These are phyloP conservation scores for Marisa cornuarietis DNA, from an alignment of 1,140 invertebrate genomes.

Conservation along the genomic window DNA sequence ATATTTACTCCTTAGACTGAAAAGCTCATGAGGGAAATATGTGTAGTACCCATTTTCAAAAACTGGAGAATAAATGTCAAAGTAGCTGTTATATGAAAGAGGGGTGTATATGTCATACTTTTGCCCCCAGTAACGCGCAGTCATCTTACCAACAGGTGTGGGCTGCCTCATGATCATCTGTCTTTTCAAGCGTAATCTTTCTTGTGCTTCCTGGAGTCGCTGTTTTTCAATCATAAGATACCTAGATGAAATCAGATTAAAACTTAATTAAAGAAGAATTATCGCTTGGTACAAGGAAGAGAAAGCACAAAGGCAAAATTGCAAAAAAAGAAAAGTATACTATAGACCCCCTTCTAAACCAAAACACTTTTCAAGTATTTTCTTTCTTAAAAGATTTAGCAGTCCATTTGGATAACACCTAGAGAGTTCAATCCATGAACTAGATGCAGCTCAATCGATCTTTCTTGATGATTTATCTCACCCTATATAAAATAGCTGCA, in stretches of 20 bases:
- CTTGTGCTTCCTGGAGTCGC: slow-evolving; percentile 42
- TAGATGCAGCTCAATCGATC: no score
- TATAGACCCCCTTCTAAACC: background rate
- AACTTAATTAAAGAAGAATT: no score
- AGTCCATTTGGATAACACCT: no score
- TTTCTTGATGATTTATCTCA: no score
- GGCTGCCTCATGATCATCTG: slow-evolving; percentile 24
- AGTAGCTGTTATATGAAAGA: slow-evolving; percentile 15
- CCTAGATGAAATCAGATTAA: slow-evolving; percentile 24
- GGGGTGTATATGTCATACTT: slow-evolving; percentile 34
- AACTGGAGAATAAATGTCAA: slow-evolving; percentile 22
- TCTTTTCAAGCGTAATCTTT: slow-evolving; percentile 36
- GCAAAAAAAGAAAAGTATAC: background rate
- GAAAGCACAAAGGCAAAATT: background rate
- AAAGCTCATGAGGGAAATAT: slow-evolving; percentile 8
- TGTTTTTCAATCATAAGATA: slow-evolving; percentile 39
- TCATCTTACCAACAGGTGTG: slow-evolving; percentile 42
- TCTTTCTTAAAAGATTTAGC: no score
- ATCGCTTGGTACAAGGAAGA: no score
- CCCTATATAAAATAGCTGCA: no score
- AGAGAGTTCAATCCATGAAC: no score
- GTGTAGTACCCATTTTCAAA: slow-evolving; percentile 9
- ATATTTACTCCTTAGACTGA: background rate
- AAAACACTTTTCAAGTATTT: no score
- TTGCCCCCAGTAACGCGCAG: slow-evolving; percentile 16